Percentiles rank a stretch among this genome's conserved stretches.
These are phyloP conservation scores for Pygoscelis antarcticus DNA, from an alignment of 2,113 vertebrate genomes.

Conservation along the genomic window DNA sequence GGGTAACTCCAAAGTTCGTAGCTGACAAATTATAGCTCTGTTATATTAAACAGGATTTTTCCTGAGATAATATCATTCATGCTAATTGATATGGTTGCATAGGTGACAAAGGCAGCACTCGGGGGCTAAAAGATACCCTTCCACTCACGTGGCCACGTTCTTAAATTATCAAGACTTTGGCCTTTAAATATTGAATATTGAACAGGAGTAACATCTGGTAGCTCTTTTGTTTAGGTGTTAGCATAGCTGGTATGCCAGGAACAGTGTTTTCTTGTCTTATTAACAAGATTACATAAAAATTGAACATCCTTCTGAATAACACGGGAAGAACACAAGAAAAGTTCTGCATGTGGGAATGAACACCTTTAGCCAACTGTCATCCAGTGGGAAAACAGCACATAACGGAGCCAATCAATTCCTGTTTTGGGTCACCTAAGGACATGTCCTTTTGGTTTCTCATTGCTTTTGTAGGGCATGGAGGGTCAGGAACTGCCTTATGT, in stretches of 20 bases:
- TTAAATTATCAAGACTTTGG: neutral
- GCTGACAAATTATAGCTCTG: neutral
- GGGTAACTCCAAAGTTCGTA: neutral
- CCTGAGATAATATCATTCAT: neutral
- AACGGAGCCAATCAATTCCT: neutral
- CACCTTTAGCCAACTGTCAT: neutral
- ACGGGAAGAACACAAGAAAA: neutral
- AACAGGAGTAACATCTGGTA: neutral
- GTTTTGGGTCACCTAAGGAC: neutral
- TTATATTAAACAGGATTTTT: neutral
- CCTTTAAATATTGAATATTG: neutral
- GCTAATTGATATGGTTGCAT: neutral
- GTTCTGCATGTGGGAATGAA: neutral
- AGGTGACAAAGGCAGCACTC: neutral
- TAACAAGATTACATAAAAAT: neutral
- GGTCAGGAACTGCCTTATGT: constrained; percentile 62
- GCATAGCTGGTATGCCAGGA: neutral
- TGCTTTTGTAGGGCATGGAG: constrained; percentile 61
- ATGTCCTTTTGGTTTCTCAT: neutral
- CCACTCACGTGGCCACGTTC: neutral
- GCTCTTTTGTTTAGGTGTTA: neutral
- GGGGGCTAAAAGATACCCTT: neutral
- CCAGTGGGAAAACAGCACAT: neutral
- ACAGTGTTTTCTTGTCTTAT: neutral
- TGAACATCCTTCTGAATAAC: neutral